These are phyloP conservation scores for Dichetophora obliterata DNA, from an alignment of 2,888 invertebrate genomes.

Conservation along the genomic window DNA sequence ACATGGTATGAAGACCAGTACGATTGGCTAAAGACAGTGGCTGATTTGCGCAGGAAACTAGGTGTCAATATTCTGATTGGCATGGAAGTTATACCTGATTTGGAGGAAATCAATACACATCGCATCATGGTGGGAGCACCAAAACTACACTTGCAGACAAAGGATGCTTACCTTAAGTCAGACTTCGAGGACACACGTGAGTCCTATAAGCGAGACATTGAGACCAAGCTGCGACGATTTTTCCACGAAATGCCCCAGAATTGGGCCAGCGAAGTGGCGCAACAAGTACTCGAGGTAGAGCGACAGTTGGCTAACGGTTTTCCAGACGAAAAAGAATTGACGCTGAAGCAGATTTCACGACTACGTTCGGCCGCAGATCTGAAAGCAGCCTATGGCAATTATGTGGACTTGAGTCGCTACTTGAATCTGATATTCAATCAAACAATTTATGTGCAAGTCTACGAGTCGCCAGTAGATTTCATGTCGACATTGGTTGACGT, in stretches of 20 bases:
- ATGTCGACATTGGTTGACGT: slow-evolving; percentile 61
- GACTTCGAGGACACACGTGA: slow-evolving; percentile 51
- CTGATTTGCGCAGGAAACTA: slow-evolving; percentile 57
- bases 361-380: slow-evolving; percentile 57
- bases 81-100: slow-evolving; percentile 61
- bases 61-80: slow-evolving; percentile 66
- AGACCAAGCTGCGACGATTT: slow-evolving; percentile 54
- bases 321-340: slow-evolving; percentile 54
- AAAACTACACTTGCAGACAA: slow-evolving; percentile 51
- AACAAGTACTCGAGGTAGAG: slow-evolving; percentile 60
- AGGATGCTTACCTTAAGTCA: slow-evolving; percentile 54
- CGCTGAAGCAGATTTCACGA: slow-evolving; percentile 60
- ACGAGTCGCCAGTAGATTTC: slow-evolving; percentile 63
- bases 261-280: slow-evolving; percentile 59
- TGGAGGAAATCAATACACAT: slow-evolving; percentile 58
- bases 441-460: slow-evolving; percentile 59
- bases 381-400: slow-evolving; percentile 60
- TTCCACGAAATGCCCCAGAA: slow-evolving; percentile 57
- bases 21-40: slow-evolving; percentile 62
- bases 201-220: slow-evolving; percentile 53
- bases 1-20: slow-evolving; percentile 63
- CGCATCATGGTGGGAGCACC: slow-evolving; percentile 65
- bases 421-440: slow-evolving; percentile 62
- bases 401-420: slow-evolving; percentile 63
- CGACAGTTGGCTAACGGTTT: slow-evolving; percentile 61